phyloP scores from a whole-genome alignment of 2,797 vertebrate genomes.

The Pempheris klunzingeri region DNA sequence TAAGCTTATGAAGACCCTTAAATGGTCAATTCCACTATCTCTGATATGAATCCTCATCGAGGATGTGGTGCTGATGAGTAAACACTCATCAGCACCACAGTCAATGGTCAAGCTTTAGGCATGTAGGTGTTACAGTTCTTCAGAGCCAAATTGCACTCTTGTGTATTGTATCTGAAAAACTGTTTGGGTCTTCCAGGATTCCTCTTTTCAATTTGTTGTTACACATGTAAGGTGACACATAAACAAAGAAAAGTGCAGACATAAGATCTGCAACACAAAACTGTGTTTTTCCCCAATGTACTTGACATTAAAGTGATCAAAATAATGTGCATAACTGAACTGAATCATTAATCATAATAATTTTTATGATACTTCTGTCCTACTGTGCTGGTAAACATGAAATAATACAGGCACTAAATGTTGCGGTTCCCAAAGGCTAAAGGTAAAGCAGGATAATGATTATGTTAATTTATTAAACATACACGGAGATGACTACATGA shows the following conservation, averaged over 20 bases:
- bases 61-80: not conserved
- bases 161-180: not conserved
- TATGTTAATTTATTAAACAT: conserved; percentile 1
- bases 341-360: not conserved
- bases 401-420: not conserved
- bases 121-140: not conserved
- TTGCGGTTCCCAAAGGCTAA: not conserved
- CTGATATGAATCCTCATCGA: not conserved
- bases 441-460: not conserved
- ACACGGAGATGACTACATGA: not conserved
- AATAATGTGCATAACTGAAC: not conserved
- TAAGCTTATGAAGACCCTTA: not conserved
- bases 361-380: not conserved
- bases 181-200: not conserved
- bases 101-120: not conserved
- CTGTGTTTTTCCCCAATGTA: not conserved
- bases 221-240: not conserved
- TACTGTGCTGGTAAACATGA: not conserved
- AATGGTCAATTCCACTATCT: conserved; percentile 11
- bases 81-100: too few relatives aligned
- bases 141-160: not conserved
- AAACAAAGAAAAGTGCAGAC: not conserved
- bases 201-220: not conserved
- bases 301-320: not conserved
- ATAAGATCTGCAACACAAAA: not conserved